A percentile compares a stretch with the other conserved stretches of the same genome.
Conservation (phyloP, 2,888 invertebrate genomes). For the Cryptophagus acutangulus region DNA sequence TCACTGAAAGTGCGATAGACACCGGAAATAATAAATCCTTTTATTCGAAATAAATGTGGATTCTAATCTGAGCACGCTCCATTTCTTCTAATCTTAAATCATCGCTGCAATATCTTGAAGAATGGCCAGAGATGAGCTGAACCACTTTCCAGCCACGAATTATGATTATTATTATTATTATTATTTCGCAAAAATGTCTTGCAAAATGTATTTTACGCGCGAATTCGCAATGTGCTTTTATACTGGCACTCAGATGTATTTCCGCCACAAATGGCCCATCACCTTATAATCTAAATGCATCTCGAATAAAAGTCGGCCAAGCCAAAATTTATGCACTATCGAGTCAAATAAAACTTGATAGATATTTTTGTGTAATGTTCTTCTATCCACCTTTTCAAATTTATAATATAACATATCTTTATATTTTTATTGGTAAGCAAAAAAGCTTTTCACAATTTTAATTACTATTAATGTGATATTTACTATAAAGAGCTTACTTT, state of each 20-base stretch:
- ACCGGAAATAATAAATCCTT: constrained; percentile 23
- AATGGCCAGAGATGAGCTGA: constrained; percentile 28
- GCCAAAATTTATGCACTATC: no score
- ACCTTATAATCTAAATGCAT: not conserved
- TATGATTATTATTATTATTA: no score
- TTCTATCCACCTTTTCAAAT: no score
- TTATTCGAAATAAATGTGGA: constrained; percentile 32
- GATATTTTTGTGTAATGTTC: no score
- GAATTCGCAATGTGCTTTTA: not conserved
- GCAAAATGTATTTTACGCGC: constrained; percentile 3
- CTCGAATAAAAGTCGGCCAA: not conserved
- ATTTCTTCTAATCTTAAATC: constrained; percentile 44
- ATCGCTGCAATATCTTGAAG: constrained; percentile 38
- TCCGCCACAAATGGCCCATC: constrained; percentile 6
- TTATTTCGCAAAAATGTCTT: no score
- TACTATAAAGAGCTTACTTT: no score
- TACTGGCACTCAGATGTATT: constrained; percentile 5
- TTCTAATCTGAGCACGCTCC: constrained; percentile 43
- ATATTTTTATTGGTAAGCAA: no score
- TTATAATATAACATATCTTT: no score
- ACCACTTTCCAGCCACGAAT: constrained; percentile 24
- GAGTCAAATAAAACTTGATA: no score
- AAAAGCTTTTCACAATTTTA: no score
- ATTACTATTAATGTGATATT: no score
- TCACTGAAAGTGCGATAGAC: constrained; percentile 6